A percentile compares a stretch with the other conserved stretches of the same genome.
Evolutionary conservation across 2,113 vertebrate species (phyloP).

Genomic region (Nycticorax nycticorax): DNA sequence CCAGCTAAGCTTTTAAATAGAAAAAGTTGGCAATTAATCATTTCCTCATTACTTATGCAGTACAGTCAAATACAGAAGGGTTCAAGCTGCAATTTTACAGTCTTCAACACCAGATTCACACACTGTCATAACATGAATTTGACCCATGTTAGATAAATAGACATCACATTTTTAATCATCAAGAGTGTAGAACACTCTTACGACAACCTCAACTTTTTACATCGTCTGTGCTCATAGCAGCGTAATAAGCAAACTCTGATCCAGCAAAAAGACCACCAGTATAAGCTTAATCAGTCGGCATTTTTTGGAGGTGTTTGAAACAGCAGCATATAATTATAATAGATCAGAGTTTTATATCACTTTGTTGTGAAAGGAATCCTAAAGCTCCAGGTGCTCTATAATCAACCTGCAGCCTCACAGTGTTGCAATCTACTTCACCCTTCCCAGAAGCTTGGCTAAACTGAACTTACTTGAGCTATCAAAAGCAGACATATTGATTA

Average conservation of each 20-base stretch:
- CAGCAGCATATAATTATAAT: not conserved
- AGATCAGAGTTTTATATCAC: not conserved
- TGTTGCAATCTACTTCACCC: not conserved
- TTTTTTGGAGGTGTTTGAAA: not conserved
- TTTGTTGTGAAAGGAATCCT: not conserved
- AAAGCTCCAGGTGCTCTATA: not conserved
- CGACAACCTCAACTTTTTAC: not conserved
- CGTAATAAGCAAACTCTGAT: not conserved
- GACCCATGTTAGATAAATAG: not conserved
- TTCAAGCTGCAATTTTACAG: not conserved
- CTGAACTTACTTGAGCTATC: not conserved
- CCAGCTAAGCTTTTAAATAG: not conserved
- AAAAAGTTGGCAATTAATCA: not conserved
- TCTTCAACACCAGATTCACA: rapidly evolving
- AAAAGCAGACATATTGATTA: not conserved
- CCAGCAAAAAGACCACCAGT: not conserved
- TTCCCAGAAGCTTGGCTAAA: not conserved
- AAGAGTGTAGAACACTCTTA: rapidly evolving
- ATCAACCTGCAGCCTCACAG: not conserved
- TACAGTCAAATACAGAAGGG: not conserved
- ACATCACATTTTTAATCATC: not conserved
- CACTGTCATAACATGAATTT: not conserved
- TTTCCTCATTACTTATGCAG: not conserved
- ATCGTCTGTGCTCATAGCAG: not conserved
- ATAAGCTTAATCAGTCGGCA: not conserved